These are phyloP conservation scores for Chirona hameri DNA, from an alignment of 2,888 invertebrate genomes.

Conservation along the genomic window DNA sequence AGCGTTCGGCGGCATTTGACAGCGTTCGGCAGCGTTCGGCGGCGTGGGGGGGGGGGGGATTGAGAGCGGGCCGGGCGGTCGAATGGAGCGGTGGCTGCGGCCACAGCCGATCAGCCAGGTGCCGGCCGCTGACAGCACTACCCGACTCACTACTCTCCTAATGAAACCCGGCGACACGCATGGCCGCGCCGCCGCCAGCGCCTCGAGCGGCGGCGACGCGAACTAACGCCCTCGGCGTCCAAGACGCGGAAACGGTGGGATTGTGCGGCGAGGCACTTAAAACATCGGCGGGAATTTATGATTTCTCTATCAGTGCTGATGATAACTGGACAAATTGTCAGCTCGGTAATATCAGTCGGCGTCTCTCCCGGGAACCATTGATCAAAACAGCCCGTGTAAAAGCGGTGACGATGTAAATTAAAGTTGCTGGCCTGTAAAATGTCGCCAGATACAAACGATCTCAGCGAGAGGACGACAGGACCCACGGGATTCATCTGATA, in stretches of 20 bases:
- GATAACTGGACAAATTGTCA: constrained; percentile 23
- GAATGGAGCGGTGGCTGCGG: neutral
- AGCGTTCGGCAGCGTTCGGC: too few species aligned
- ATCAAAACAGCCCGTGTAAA: constrained; percentile 28
- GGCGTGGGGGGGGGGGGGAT: too few species aligned
- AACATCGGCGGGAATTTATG: constrained; percentile 22
- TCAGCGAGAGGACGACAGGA: neutral
- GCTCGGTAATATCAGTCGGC: constrained; percentile 9
- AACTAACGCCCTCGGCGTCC: neutral
- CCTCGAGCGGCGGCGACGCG: neutral
- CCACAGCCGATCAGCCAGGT: constrained; percentile 1
- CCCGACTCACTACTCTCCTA: neutral
- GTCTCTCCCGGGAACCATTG: constrained; percentile 2
- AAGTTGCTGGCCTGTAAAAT: constrained; percentile 28
- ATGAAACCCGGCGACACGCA: neutral
- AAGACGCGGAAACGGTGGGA: neutral
- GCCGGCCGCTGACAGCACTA: neutral
- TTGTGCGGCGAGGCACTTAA: neutral
- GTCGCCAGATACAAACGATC: constrained; percentile 28
- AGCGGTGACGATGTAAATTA: constrained; percentile 26
- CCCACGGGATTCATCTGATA: neutral
- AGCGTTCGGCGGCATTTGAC: too few species aligned
- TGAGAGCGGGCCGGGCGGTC: too few species aligned
- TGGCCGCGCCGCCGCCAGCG: neutral
- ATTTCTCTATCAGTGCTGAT: constrained; percentile 27